phyloP scores from a whole-genome alignment of 2,113 vertebrate genomes.

The Aptenodytes patagonicus region DNA sequence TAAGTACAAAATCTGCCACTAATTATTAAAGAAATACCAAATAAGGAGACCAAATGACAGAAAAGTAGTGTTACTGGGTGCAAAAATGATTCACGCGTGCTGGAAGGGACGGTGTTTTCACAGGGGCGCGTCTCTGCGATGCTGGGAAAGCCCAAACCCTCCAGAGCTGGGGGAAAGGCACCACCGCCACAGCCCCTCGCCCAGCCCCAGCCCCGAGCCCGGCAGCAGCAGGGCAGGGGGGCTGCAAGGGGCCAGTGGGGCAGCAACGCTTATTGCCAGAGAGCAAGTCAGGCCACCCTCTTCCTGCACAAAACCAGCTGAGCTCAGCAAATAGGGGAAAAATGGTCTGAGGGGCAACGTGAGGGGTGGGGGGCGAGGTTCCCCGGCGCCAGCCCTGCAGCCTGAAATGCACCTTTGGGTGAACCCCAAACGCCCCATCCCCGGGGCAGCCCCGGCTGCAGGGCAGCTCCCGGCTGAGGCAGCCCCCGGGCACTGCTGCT shows the following conservation, averaged over 20 bases:
- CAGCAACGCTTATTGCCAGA: fast-evolving
- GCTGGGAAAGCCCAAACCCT: neutral
- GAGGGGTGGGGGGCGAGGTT: neutral
- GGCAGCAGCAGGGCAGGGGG: neutral
- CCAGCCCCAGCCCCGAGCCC: neutral
- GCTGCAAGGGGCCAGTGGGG: neutral
- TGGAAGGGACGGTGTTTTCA: neutral
- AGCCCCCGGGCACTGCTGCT: neutral
- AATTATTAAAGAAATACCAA: constrained; percentile 48
- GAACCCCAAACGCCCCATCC: fast-evolving
- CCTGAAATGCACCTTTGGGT: neutral
- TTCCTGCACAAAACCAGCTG: neutral
- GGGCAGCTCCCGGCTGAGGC: neutral
- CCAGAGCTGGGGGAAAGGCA: neutral
- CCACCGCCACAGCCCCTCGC: neutral
- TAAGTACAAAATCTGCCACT: constrained; percentile 35
- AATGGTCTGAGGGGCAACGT: fast-evolving
- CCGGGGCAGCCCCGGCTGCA: neutral
- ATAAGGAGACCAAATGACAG: neutral
- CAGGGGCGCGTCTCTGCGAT: neutral
- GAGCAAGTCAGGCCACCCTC: neutral
- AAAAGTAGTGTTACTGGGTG: neutral
- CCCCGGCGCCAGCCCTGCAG: neutral
- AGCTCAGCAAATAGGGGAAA: neutral
- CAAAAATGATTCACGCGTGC: fast-evolving